Conservation (phyloP, 1,140 invertebrate genomes). For the Coenobita brevimanus region DNA sequence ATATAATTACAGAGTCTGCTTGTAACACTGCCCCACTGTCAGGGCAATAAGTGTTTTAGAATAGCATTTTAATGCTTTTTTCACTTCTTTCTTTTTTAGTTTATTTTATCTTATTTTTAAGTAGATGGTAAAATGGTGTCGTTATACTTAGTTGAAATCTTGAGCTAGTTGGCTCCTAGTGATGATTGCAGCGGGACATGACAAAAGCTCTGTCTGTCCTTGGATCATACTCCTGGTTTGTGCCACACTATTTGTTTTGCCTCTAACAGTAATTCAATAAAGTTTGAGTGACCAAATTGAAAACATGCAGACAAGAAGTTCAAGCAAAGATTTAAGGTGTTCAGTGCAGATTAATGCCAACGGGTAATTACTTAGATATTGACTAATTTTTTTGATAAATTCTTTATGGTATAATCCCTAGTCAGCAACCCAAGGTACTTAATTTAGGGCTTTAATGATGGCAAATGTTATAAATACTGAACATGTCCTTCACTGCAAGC, state of each 20-base stretch:
- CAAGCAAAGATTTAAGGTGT: conserved; percentile 64
- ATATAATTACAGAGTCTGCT: conserved; percentile 42
- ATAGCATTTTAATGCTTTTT: conserved; percentile 67
- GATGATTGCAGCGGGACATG: conserved; percentile 58
- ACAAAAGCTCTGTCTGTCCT: conserved; percentile 60
- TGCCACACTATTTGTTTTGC: conserved; percentile 67
- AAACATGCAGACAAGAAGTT: conserved; percentile 67
- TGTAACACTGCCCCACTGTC: conserved; percentile 61
- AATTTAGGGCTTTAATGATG: conserved; percentile 61
- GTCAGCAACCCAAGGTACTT: conserved; percentile 65
- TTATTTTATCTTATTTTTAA: conserved; percentile 63
- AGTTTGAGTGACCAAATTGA: conserved; percentile 67
- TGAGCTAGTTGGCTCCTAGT: conserved; percentile 34
- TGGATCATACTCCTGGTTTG: conserved; percentile 58
- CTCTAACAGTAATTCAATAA: conserved; percentile 67
- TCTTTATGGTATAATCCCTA: conserved; percentile 38
- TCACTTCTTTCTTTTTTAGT: conserved; percentile 58
- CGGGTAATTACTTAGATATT: conserved; percentile 35
- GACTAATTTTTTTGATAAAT: neutral
- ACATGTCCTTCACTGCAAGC: conserved; percentile 54
- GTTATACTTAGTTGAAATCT: conserved; percentile 60
- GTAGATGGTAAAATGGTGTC: conserved; percentile 66
- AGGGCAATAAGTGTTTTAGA: conserved; percentile 64
- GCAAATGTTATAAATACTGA: conserved; percentile 49
- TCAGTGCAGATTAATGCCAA: conserved; percentile 49